phyloP scores from a whole-genome alignment of 2,888 invertebrate species.

The Tuta absoluta region DNA sequence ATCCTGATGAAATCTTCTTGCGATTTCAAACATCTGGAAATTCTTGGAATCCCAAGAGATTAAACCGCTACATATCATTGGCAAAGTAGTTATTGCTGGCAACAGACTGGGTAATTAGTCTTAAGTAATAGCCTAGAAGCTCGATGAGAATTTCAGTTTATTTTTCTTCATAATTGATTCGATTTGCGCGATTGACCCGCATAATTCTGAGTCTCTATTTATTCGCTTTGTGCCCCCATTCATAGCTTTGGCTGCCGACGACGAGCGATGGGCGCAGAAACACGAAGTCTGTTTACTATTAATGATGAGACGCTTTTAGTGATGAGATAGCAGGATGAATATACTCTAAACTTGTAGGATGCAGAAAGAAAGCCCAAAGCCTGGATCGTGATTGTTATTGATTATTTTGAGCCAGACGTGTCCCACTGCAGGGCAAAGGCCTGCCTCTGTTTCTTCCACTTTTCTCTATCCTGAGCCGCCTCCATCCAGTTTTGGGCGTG shows the following conservation, averaged over 20 bases:
- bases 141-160: conserved; percentile 12
- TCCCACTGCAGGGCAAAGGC: too few species aligned
- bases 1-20: too few species aligned
- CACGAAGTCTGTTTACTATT: too few species aligned
- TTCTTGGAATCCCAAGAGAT: conserved; percentile 4
- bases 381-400: too few species aligned
- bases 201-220: neutral
- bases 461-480: too few species aligned
- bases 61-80: conserved; percentile 5
- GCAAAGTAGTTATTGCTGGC: conserved; percentile 10
- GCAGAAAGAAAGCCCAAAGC: too few species aligned
- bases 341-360: too few species aligned
- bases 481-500: too few species aligned
- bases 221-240: neutral
- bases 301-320: too few species aligned
- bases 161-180: conserved; percentile 18
- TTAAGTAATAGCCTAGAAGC: conserved; percentile 1
- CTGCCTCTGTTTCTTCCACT: too few species aligned
- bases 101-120: conserved; percentile 6
- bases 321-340: too few species aligned
- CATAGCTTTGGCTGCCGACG: neutral
- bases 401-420: too few species aligned
- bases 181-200: neutral
- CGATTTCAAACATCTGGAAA: neutral
- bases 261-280: neutral